Evolutionary conservation across 2,888 invertebrate genomes (phyloP).

Genomic region (Cryptophagus acutangulus): DNA sequence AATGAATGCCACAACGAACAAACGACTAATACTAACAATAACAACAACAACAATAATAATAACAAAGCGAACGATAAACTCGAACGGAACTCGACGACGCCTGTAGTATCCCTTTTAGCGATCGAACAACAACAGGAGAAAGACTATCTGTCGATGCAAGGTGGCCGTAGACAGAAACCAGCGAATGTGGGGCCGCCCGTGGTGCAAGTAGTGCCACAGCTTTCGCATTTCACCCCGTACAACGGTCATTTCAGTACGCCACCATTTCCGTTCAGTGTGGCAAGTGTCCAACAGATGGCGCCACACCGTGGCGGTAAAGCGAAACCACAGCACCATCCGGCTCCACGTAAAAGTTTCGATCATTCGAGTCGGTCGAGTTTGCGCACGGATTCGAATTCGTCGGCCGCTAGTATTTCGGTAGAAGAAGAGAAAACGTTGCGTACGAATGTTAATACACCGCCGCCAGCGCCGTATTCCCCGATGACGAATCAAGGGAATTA

Average conservation of each 20-base stretch:
- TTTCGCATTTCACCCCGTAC: too few species aligned
- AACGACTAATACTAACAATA: conserved; percentile 7
- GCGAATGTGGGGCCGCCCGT: too few species aligned
- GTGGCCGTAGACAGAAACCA: conserved; percentile 39
- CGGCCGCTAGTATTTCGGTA: conserved; percentile 11
- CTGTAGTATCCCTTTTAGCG: conserved; percentile 43
- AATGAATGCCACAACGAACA: conserved; percentile 8
- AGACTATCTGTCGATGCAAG: conserved; percentile 44
- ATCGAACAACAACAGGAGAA: conserved; percentile 45
- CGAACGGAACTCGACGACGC: conserved; percentile 42
- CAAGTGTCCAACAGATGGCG: neutral
- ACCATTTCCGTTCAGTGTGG: too few species aligned
- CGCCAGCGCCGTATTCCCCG: conserved; percentile 30
- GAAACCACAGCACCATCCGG: conserved; percentile 8
- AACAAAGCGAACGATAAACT: conserved; percentile 15
- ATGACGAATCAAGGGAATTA: conserved; percentile 24
- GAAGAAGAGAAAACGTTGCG: conserved; percentile 21
- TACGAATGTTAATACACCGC: conserved; percentile 25
- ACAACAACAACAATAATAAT: conserved; percentile 8
- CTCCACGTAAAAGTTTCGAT: conserved; percentile 14
- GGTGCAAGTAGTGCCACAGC: too few species aligned
- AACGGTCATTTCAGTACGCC: neutral
- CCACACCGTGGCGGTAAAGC: conserved; percentile 8
- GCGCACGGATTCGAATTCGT: conserved; percentile 39
- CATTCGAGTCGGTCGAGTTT: conserved; percentile 32